Percentiles rank a stretch among this genome's conserved stretches.
Evolutionary conservation across 1,140 invertebrate genomes (phyloP).

Genomic region (Ditylenchus dipsaci): DNA sequence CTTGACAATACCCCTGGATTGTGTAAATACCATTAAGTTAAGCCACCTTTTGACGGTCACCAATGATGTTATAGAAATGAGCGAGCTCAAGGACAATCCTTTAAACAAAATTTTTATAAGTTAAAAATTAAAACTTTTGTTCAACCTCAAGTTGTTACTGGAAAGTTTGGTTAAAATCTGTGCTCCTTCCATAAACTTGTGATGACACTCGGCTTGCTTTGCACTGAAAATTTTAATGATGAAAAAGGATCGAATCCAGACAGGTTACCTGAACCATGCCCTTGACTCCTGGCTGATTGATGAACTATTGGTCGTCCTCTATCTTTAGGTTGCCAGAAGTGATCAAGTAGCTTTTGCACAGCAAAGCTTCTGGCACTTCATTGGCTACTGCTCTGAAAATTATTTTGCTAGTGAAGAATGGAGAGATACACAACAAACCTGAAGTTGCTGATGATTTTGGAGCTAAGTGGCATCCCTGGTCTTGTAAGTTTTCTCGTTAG

Average conservation of each 20-base stretch:
- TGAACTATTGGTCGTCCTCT: conserved; percentile 8
- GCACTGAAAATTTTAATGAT: neutral
- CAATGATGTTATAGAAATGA: conserved; percentile 3
- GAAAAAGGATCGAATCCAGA: neutral
- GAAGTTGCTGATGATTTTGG: conserved; percentile 6
- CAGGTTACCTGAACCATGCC: conserved; percentile 4
- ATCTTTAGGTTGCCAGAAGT: neutral
- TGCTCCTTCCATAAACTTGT: neutral
- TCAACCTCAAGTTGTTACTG: neutral
- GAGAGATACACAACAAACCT: neutral
- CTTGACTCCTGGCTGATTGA: conserved; percentile 6
- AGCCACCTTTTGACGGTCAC: neutral
- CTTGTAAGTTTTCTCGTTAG: neutral
- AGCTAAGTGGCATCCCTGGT: neutral
- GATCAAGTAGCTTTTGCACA: conserved; percentile 8
- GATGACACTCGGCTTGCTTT: neutral
- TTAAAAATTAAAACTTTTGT: neutral
- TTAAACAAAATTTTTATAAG: neutral
- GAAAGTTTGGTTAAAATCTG: neutral
- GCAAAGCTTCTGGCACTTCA: conserved; percentile 12
- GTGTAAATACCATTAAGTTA: no score
- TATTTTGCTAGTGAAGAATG: neutral
- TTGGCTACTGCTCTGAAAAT: conserved; percentile 10
- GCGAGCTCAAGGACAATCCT: conserved; percentile 1
- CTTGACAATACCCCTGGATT: no score